Percentiles rank a stretch among this genome's conserved stretches.
Evolutionary conservation across 1,140 invertebrate species (phyloP).

Genomic region (Pogonus chalceus): DNA sequence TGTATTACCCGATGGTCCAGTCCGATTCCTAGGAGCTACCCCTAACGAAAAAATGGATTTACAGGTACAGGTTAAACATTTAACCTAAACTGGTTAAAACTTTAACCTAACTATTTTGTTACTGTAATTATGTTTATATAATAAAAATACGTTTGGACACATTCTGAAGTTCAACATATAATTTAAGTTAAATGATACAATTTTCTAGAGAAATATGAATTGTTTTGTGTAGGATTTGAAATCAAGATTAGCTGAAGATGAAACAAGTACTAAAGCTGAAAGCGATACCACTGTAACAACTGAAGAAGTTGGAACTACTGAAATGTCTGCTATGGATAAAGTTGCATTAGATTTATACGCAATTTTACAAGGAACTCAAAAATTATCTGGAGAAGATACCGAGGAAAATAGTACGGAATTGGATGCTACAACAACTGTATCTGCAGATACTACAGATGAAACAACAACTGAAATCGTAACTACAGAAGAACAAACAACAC

Average conservation of each 20-base stretch:
- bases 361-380: constrained; percentile 61
- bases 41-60: constrained; percentile 43
- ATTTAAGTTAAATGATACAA: background rate
- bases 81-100: background rate
- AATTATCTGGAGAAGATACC: constrained; percentile 49
- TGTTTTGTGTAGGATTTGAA: background rate
- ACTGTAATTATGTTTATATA: too few species aligned
- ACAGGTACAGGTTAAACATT: constrained; percentile 17
- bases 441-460: constrained; percentile 28
- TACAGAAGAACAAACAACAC: constrained; percentile 31
- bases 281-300: constrained; percentile 19
- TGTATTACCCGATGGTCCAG: constrained; percentile 42
- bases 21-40: constrained; percentile 46
- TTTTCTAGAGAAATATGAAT: background rate
- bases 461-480: constrained; percentile 30
- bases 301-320: constrained; percentile 38
- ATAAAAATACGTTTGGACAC: constrained; percentile 1
- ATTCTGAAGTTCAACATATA: background rate
- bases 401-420: constrained; percentile 3
- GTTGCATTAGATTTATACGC: constrained; percentile 71
- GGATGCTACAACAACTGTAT: constrained; percentile 22
- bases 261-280: constrained; percentile 15
- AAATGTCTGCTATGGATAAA: constrained; percentile 64
- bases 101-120: too few species aligned
- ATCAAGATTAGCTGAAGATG: constrained; percentile 14